Evolutionary conservation across 1,140 invertebrate species (phyloP), one percentile per base, ranked within the genome.

Genomic region (Ostrea edulis): DNA sequence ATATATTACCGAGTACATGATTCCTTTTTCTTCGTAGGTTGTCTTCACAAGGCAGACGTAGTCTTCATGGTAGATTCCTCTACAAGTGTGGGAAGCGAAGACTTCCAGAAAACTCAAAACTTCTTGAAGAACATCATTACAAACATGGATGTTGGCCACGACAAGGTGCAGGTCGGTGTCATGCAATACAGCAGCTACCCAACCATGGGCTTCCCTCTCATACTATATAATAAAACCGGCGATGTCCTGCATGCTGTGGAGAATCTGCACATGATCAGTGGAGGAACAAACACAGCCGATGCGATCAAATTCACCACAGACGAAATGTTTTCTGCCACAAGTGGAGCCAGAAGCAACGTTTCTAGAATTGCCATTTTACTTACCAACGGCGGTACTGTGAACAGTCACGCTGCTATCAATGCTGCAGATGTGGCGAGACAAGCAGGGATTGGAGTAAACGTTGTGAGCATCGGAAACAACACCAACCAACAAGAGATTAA

Each of bases 21-120:
- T 44, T 44, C 35, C 35, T n/a, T n/a, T 83, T 52, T 5, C 25
- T 51, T 83, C 25, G 11, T 58, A 92, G 90, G 87, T 22, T 93
- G 92, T 85, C 89, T 92, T 8, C 89, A 89, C 20, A 89, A 90
- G 68, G 91, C 91, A 9, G 92, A 93, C 86, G 52, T 93, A 44
- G 90, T 91, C 25, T 91, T 93, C 85, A 81, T 93, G 85, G 84
- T 93, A 7, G 92, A 93, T 82, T 91, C 91, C 4, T 92, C 91
- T 5, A 90, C 87, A 54, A 92, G 89, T 68, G 89, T 93, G 22
- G 90, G 90, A 4, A 83, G 53, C 14, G 77, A 81, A 9, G 87
- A 92, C 84, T 91, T 91, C 53, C 65, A 89, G 12, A 91, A 91
- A 53, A 89, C 89, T 52, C 89, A 92, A 77, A 88, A 90, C 65